Base-by-base conservation (phyloP, 1,140 invertebrate species). In the Eubasilissa regina region DNA sequence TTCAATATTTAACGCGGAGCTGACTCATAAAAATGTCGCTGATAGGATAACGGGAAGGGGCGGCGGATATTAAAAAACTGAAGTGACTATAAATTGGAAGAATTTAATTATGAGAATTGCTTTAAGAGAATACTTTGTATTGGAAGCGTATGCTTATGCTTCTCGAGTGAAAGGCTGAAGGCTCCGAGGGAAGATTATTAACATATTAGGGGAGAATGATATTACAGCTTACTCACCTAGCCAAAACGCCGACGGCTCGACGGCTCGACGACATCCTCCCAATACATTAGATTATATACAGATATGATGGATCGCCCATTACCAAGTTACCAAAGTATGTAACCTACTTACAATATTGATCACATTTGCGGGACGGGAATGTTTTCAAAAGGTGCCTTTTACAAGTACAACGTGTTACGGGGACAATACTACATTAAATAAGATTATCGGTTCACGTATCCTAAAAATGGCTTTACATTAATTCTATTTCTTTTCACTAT, bases 1-100 rank as follows among this genome's bases (percentile, higher is more conserved):
- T 72, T 53, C 68, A 72, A 72, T 72, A 72, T 72, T 72, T 72
- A 72, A 53, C 68, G 68, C 44, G 45, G 68, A 72, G 68, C 68
- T 53, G 35, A 48, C 47, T 53, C 68, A 53, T 72, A 72, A 72
- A 72, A 72, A 72, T 72, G 68, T 72, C 68, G 15, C 68, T 51
- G 68, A 72, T 72, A 72, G 68, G 45, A 55, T 55, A 45, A 47
- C 35, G 43, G 64, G 64, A 68, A 68, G 47, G n/a, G 45, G 48
- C 15, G 25, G 53, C 68, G 68, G 68, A 72, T 72, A 72, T 72
- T 72, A 72, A 48, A 72, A 70, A 70, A 72, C n/a, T 45, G 9
- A 21, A 72, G 68, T 51, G 68, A 72, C 68, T 72, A 72, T 72
- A 72, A 72, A 72, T 72, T 72, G 68, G 25, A 72, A 9, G 68